Conservation (phyloP, 2,113 vertebrate genomes). For the Ophthalmolycus amberensis region DNA sequence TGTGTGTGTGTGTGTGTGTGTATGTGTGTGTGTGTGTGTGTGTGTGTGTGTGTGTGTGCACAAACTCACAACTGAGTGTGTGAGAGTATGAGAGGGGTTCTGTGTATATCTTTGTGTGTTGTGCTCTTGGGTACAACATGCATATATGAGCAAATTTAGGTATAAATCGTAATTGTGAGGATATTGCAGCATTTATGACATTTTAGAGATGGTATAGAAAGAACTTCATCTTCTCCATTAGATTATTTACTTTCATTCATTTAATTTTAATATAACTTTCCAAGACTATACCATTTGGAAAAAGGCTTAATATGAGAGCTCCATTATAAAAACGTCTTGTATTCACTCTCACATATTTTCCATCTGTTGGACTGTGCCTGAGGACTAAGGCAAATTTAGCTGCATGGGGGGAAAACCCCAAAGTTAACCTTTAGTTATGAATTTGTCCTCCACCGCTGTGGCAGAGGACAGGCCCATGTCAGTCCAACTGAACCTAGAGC, state of each 20-base stretch:
- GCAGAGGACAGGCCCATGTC: not conserved
- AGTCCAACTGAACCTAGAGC: slow-evolving; percentile 32
- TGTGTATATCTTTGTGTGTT: not conserved
- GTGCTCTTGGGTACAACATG: not conserved
- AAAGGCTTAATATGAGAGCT: not conserved
- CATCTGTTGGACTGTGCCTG: not conserved
- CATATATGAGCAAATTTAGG: not conserved
- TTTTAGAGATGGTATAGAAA: not conserved
- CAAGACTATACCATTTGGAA: not conserved
- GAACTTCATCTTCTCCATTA: not conserved
- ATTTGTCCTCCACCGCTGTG: not conserved
- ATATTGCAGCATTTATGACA: not conserved
- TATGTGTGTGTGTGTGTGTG: slow-evolving; percentile 17
- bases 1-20: slow-evolving; percentile 10
- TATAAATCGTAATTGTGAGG: not conserved
- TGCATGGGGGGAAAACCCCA: not conserved
- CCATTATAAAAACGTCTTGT: not conserved
- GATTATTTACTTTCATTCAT: not conserved
- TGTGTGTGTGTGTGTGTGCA: not conserved
- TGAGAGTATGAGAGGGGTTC: not conserved
- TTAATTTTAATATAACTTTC: not conserved
- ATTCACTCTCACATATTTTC: not conserved
- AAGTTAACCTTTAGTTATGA: not conserved
- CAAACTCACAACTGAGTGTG: not conserved
- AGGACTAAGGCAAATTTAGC: not conserved